Conservation (phyloP, 2,113 vertebrate genomes). For the Nothobranchius furzeri region DNA sequence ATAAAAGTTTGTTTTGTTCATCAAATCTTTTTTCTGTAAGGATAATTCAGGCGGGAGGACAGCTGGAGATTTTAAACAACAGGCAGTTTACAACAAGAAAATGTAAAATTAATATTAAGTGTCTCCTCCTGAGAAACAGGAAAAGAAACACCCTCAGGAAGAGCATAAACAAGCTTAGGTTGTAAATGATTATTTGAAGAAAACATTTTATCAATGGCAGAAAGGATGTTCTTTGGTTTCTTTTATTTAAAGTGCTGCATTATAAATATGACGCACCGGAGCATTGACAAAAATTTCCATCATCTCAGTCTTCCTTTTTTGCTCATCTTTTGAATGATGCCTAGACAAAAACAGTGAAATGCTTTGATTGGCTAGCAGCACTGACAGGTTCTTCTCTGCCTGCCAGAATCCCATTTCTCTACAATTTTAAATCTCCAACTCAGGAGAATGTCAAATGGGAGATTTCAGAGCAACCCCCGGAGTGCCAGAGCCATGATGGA, state of each 20-base stretch:
- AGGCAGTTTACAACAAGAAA: too few species aligned
- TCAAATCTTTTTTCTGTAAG: too few species aligned
- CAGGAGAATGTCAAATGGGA: conserved; percentile 27
- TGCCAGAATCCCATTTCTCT: conserved; percentile 8
- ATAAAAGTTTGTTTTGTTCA: too few species aligned
- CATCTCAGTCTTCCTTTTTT: conserved; percentile 2
- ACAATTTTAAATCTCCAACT: conserved; percentile 34
- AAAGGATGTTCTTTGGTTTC: neutral
- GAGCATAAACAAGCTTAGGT: too few species aligned
- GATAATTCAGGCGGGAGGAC: too few species aligned
- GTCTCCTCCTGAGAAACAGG: too few species aligned
- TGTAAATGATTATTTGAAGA: too few species aligned
- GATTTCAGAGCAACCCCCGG: conserved; percentile 8
- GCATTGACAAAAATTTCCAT: conserved; percentile 7
- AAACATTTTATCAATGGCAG: too few species aligned
- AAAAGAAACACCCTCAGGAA: too few species aligned
- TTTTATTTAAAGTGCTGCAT: conserved; percentile 8
- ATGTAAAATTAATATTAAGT: too few species aligned
- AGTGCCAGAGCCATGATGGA: conserved; percentile 23
- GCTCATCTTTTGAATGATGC: conserved; percentile 20
- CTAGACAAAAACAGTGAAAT: neutral
- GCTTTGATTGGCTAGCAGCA: conserved; percentile 14
- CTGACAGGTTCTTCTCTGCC: conserved; percentile 33
- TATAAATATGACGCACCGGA: neutral
- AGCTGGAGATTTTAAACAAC: too few species aligned